Conservation (phyloP, 2,888 invertebrate genomes). For the Eupithecia abbreviata region DNA sequence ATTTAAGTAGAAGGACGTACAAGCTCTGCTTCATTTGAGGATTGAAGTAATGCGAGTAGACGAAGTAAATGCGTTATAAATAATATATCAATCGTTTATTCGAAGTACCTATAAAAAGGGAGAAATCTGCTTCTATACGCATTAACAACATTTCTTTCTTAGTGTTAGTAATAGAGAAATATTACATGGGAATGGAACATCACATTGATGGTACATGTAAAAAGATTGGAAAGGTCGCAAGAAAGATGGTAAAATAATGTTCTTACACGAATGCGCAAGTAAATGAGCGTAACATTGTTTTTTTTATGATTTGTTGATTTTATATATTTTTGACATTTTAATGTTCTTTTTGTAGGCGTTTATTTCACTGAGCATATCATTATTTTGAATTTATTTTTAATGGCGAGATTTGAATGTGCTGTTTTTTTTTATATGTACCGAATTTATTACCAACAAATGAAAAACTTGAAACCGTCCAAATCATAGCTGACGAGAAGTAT, state of each 20-base stretch:
- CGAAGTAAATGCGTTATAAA: neutral
- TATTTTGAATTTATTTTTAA: neutral
- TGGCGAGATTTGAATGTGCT: neutral
- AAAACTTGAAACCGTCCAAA: no score
- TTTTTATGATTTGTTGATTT: neutral
- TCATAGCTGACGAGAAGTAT: neutral
- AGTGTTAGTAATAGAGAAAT: neutral
- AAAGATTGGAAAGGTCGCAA: neutral
- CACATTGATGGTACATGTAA: neutral
- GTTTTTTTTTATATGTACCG: neutral
- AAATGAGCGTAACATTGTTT: neutral
- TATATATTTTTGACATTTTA: neutral
- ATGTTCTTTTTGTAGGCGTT: neutral
- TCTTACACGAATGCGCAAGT: neutral
- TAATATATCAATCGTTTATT: neutral
- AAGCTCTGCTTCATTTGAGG: neutral
- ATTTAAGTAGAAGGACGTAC: neutral
- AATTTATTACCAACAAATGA: neutral
- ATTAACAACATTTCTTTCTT: neutral
- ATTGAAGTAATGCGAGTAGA: neutral
- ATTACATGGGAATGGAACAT: neutral
- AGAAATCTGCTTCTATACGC: no score
- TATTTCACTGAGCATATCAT: neutral
- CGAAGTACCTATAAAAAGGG: neutral
- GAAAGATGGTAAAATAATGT: neutral